phyloP scores from a whole-genome alignment of 1,140 invertebrate species.

The Scylla paramamosain region DNA sequence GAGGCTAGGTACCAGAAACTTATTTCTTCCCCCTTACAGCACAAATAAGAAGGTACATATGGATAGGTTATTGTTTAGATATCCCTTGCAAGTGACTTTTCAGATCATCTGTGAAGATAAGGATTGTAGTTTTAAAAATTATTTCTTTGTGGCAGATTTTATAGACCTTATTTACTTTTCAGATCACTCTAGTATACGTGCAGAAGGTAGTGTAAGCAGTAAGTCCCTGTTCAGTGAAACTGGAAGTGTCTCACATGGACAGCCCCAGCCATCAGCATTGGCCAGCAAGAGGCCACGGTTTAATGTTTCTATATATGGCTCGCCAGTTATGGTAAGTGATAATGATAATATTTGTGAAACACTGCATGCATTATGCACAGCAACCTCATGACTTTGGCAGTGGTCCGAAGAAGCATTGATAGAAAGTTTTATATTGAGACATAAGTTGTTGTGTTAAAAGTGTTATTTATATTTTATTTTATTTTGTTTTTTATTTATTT shows the following conservation, averaged over 20 bases:
- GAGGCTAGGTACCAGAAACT: too few species aligned
- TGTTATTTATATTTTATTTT: not conserved
- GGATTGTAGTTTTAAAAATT: too few species aligned
- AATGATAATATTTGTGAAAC: not conserved
- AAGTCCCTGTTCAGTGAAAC: constrained; percentile 66
- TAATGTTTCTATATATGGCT: constrained; percentile 72
- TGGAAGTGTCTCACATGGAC: constrained; percentile 38
- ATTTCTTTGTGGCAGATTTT: too few species aligned
- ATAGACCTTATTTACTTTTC: not conserved
- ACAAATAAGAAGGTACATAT: too few species aligned
- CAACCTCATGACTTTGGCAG: too few species aligned
- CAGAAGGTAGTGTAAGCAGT: constrained; percentile 68
- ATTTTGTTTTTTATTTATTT: not conserved
- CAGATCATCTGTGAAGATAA: too few species aligned
- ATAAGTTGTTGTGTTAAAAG: not conserved
- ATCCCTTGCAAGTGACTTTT: too few species aligned
- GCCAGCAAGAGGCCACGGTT: constrained; percentile 76
- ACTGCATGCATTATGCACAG: too few species aligned
- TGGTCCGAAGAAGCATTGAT: too few species aligned
- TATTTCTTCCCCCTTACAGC: too few species aligned
- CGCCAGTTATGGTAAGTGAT: constrained; percentile 63
- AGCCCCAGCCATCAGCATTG: constrained; percentile 68
- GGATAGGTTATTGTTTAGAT: too few species aligned
- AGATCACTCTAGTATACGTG: constrained; percentile 70
- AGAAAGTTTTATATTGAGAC: not conserved